Conservation (phyloP, 1,140 invertebrate species). For the Octopus bimaculoides region DNA sequence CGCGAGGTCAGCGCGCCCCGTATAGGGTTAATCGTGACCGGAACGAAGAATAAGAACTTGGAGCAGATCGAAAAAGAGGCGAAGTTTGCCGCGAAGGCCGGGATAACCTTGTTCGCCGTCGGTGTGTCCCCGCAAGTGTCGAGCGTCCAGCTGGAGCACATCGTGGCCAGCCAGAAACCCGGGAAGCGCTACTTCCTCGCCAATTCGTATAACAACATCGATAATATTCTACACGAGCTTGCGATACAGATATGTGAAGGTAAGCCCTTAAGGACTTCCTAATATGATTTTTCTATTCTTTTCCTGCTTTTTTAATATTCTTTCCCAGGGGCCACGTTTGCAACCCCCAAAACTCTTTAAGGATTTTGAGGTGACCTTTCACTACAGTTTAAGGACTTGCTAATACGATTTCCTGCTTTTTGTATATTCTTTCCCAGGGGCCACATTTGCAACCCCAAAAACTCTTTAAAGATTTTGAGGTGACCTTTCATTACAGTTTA, state of each 20-base stretch:
- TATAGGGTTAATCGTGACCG: conserved; percentile 32
- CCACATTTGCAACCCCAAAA: too few relatives aligned
- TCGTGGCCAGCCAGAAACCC: conserved; percentile 13
- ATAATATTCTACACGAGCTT: background rate
- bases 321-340: too few relatives aligned
- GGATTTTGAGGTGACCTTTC: too few relatives aligned
- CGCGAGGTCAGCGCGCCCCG: conserved; percentile 27
- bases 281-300: too few relatives aligned
- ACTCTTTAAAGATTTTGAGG: too few relatives aligned
- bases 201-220: conserved; percentile 1
- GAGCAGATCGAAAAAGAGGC: conserved; percentile 32
- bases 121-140: conserved; percentile 25
- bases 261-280: too few relatives aligned
- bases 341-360: too few relatives aligned
- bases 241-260: background rate
- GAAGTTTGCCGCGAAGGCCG: conserved; percentile 28
- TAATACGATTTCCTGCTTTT: too few relatives aligned
- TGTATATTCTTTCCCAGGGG: too few relatives aligned
- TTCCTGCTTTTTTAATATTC: too few relatives aligned
- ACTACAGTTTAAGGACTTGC: too few relatives aligned
- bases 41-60: conserved; percentile 21
- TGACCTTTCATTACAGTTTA: too few relatives aligned
- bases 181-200: conserved; percentile 5
- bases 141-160: conserved; percentile 26
- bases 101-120: conserved; percentile 33